Conservation (phyloP, 2,797 vertebrate species). For the Halcyon chelicuti region DNA sequence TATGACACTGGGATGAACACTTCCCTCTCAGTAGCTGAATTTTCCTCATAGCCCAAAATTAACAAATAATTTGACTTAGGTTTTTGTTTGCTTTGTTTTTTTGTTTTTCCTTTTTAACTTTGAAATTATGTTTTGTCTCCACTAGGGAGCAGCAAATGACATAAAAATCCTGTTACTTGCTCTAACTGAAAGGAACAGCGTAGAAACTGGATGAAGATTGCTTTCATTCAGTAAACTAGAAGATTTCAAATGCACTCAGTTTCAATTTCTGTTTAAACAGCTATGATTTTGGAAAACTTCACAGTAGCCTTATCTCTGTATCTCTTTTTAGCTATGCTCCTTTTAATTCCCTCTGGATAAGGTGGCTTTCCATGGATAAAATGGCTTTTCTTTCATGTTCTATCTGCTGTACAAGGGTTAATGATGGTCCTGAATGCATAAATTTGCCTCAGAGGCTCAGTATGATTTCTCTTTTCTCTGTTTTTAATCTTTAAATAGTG, state of each 20-base stretch:
- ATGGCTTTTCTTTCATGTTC: neutral
- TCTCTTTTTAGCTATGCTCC: neutral
- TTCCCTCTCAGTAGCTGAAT: neutral
- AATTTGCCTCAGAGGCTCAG: neutral
- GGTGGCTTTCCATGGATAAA: neutral
- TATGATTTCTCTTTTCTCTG: neutral
- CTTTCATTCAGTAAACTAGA: neutral
- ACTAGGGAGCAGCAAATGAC: slow-evolving; percentile 74
- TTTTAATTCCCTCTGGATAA: neutral
- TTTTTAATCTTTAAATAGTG: neutral
- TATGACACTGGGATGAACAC: neutral
- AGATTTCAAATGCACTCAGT: neutral
- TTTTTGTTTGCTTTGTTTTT: too few relatives aligned
- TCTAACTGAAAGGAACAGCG: neutral
- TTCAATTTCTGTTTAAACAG: neutral
- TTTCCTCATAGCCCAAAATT: neutral
- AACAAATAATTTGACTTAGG: neutral
- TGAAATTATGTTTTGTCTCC: slow-evolving; percentile 10
- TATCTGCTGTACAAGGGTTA: neutral
- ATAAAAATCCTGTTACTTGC: neutral
- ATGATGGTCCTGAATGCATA: neutral
- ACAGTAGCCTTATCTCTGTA: neutral
- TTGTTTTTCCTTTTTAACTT: neutral
- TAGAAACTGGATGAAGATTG: neutral
- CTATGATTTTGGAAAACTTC: neutral